These are phyloP conservation scores for Jacana jacana DNA, from an alignment of 2,113 vertebrate species.

Conservation along the genomic window DNA sequence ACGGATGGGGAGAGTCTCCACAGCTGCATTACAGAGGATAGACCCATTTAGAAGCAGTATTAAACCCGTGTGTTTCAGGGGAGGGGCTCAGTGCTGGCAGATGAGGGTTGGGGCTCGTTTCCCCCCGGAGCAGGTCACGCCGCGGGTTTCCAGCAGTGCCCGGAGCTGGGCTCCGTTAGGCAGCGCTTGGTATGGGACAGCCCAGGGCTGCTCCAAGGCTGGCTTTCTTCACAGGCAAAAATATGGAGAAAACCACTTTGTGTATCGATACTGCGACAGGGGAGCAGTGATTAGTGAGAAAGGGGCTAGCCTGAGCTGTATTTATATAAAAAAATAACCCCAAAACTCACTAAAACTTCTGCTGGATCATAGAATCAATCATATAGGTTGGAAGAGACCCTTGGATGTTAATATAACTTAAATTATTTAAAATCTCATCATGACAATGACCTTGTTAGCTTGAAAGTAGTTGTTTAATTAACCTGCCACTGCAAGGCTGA, in stretches of 20 bases:
- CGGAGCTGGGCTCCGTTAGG: neutral
- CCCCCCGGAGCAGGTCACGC: neutral
- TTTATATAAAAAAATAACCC: neutral
- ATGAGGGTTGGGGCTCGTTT: neutral
- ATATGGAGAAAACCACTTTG: accelerated
- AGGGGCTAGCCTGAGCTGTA: neutral
- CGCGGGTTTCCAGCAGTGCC: neutral
- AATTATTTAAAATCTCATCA: constrained; percentile 14
- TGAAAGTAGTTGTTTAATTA: neutral
- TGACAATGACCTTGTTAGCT: neutral
- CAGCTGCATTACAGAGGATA: neutral
- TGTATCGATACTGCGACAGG: neutral
- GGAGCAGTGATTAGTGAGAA: neutral
- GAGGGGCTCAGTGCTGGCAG: neutral
- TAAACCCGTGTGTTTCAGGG: neutral
- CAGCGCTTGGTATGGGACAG: neutral
- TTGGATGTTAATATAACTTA: neutral
- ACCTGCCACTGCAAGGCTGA: neutral
- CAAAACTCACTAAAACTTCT: neutral
- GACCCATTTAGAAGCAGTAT: neutral
- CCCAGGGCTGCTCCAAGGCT: neutral
- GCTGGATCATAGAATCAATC: too few relatives aligned
- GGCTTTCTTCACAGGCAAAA: neutral
- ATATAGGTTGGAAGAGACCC: too few relatives aligned
- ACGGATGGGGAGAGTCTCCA: neutral